Evolutionary conservation across 2,797 vertebrate species (phyloP), one percentile per base, ranked within the genome.

Genomic region (Poecilia picta): DNA sequence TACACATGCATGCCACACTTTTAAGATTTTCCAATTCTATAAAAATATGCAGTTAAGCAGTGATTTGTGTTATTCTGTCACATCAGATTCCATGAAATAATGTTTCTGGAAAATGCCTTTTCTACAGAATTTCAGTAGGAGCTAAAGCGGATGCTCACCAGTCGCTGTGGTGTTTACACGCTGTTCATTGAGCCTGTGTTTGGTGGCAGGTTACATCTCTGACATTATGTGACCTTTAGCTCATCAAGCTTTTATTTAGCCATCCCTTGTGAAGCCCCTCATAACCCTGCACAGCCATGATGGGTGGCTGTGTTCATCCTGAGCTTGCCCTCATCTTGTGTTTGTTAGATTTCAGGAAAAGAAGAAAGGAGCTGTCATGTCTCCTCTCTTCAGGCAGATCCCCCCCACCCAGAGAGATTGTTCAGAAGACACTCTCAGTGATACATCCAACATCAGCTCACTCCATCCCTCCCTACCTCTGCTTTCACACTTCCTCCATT

Each of bases 201-300:
- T 85, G 85, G 76, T 74, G 75, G 84, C 76, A 84, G 81, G 85
- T 84, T 85, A 79, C 74, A 73, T 82, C 84, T 77, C 81, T 59
- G 73, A 88, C 49, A 7, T 87, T 79, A 81, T 72, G 31, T 81
- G 83, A 90, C 91, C 88, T 89, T 90, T 88, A 89, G 80, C 86
- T 93, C 83, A 74, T 87, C 15, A 15, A 59, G 84, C 81, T 83
- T 86, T 92, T 83, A 84, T 85, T 85, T 62, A 77, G 75, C 51
- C 45, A 76, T 72, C 72, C 85, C 83, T 82, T 0, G 36, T 3
- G 53, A 85, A 84, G 77, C 6, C 13, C 13, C 47, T 84, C 25
- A 7, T 74, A 59, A 33, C 78, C 80, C 51, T 46, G 43, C 20
- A 3, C 13, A 25, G 79, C 81, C 73, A 57, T 81, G 84, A 87